Percentiles rank a stretch among this genome's conserved stretches.
Conservation (phyloP, 2,888 invertebrate genomes). For the Aricia artaxerxes region DNA sequence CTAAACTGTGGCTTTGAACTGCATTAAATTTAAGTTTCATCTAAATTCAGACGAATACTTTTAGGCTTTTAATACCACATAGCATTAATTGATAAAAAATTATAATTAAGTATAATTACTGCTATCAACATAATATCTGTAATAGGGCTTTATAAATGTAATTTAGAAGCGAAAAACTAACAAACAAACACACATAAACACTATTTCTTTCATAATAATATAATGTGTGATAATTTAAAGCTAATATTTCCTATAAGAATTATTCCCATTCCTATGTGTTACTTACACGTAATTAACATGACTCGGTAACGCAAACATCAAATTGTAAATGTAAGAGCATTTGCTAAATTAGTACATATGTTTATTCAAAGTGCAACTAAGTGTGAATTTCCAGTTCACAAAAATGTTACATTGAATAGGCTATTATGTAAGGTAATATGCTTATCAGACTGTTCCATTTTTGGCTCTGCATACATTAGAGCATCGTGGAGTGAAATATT, state of each 20-base stretch:
- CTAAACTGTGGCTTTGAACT: not conserved
- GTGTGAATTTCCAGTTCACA: conserved; percentile 12
- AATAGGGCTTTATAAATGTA: no score
- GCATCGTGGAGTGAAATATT: not conserved
- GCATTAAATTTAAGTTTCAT: not conserved
- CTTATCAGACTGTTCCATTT: not conserved
- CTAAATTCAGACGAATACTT: not conserved
- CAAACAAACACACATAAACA: no score
- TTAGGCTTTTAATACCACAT: no score
- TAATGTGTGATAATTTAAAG: no score
- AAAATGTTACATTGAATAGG: not conserved
- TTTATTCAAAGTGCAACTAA: not conserved
- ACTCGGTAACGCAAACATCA: conserved; percentile 12
- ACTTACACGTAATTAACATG: conserved; percentile 18
- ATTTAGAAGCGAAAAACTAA: no score
- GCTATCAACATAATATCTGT: no score
- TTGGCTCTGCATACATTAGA: not conserved
- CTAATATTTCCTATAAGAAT: not conserved
- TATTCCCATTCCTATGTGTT: not conserved
- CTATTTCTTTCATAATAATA: no score
- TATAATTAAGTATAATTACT: no score
- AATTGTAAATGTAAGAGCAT: conserved; percentile 17
- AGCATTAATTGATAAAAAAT: no score
- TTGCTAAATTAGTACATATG: not conserved
- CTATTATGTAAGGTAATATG: not conserved